Conservation (phyloP, 2,113 vertebrate species). For the Apus apus region DNA sequence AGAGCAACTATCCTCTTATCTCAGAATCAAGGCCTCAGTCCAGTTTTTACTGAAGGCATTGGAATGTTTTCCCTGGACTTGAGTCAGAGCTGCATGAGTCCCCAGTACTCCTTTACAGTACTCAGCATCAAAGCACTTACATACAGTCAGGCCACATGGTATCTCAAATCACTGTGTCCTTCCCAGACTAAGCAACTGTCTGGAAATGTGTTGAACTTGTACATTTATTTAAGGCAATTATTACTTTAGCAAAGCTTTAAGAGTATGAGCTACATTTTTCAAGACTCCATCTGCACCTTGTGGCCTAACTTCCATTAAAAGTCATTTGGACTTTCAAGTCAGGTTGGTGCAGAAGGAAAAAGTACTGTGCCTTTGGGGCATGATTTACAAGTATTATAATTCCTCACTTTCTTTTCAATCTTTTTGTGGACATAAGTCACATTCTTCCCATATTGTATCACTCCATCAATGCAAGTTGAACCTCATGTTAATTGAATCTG, state of each 20-base stretch:
- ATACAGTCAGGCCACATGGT: neutral
- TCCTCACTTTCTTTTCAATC: neutral
- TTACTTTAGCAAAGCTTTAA: neutral
- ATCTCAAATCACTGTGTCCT: neutral
- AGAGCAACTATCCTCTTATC: neutral
- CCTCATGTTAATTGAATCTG: neutral
- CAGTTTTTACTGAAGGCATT: neutral
- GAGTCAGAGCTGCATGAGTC: neutral
- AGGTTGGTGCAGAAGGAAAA: neutral
- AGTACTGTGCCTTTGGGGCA: neutral
- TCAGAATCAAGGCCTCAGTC: neutral
- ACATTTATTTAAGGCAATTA: neutral
- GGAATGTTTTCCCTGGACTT: neutral
- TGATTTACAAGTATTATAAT: neutral
- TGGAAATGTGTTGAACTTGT: neutral
- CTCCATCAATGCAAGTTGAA: neutral
- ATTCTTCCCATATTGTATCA: neutral
- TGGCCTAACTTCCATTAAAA: neutral
- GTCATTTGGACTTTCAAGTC: neutral
- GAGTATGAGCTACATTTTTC: neutral
- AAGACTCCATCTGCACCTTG: neutral
- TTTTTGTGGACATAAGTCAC: neutral
- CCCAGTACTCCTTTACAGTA: neutral
- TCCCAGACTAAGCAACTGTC: neutral
- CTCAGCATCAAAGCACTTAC: rapidly evolving